Percentiles rank a stretch among this genome's conserved stretches.
These are phyloP conservation scores for Bilobella aurantiaca DNA, from an alignment of 1,140 invertebrate species.

Conservation along the genomic window DNA sequence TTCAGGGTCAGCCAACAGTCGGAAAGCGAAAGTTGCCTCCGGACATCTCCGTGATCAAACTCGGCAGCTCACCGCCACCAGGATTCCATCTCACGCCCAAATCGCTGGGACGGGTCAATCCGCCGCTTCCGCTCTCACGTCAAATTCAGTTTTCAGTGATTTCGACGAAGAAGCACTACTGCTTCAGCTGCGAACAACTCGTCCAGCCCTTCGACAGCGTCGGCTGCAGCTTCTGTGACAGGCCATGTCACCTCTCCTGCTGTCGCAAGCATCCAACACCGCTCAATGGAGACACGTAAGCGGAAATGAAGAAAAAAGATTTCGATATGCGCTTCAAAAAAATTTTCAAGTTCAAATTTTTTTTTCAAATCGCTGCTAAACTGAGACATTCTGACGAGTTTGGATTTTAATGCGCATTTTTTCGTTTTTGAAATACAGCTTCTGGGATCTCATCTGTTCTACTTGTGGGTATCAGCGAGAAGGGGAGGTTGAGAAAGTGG, in stretches of 20 bases:
- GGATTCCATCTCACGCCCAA: not conserved
- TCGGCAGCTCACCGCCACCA: not conserved
- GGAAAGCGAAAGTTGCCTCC: not conserved
- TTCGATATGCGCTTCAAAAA: too few relatives aligned
- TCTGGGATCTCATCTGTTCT: constrained; percentile 29
- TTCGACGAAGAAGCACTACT: constrained; percentile 1
- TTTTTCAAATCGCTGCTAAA: too few relatives aligned
- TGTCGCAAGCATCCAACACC: constrained; percentile 16
- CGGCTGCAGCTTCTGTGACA: constrained; percentile 22
- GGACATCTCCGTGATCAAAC: not conserved
- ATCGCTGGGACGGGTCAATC: not conserved
- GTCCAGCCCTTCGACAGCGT: constrained; percentile 15
- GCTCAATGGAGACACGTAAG: constrained; percentile 24
- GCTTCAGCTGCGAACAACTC: constrained; percentile 18
- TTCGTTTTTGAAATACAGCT: constrained; percentile 12
- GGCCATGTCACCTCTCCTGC: constrained; percentile 22
- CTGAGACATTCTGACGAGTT: too few relatives aligned
- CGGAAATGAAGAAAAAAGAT: too few relatives aligned
- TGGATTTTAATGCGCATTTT: too few relatives aligned
- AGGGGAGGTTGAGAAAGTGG: constrained; percentile 2
- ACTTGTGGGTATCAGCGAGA: constrained; percentile 23
- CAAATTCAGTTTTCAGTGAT: constrained; percentile 4
- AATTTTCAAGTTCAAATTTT: constrained; percentile 2
- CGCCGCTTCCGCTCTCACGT: not conserved
- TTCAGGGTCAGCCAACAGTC: not conserved